Evolutionary conservation across 2,797 vertebrate species (phyloP).

Genomic region (Peromyscus aztecus): DNA sequence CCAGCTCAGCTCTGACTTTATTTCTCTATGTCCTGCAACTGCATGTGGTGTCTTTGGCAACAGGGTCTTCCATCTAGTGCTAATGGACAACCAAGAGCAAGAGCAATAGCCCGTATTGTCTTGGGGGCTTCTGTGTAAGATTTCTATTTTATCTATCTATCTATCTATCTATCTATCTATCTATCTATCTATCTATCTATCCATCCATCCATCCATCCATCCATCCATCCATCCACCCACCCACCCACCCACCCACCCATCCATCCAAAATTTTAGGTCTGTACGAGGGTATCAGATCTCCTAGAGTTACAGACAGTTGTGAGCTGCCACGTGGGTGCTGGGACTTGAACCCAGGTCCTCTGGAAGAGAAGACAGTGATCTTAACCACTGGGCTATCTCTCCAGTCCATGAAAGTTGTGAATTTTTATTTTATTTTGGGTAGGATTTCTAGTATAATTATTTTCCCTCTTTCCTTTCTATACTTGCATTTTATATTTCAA

Average conservation of each 20-base stretch:
- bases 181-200: too few species aligned
- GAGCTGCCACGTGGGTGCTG: neutral
- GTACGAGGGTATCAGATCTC: neutral
- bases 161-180: too few species aligned
- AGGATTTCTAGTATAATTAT: neutral
- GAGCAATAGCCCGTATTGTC: too few species aligned
- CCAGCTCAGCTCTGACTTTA: neutral
- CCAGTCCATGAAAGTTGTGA: neutral
- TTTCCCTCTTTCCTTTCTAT: neutral
- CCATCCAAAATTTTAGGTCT: neutral
- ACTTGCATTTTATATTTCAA: slow-evolving; percentile 36
- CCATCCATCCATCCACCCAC: too few species aligned
- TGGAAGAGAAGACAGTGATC: neutral
- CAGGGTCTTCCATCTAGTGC: neutral
- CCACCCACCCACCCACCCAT: too few species aligned
- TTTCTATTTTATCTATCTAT: too few species aligned
- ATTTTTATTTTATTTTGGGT: neutral
- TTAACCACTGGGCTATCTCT: neutral
- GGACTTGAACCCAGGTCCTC: neutral
- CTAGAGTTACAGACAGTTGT: neutral
- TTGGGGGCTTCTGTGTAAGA: neutral
- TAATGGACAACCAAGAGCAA: neutral
- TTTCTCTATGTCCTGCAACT: neutral
- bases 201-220: too few species aligned
- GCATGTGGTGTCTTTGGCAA: neutral